Evolutionary conservation across 2,888 invertebrate genomes (phyloP).

Genomic region (Caenorhabditis sp.): DNA sequence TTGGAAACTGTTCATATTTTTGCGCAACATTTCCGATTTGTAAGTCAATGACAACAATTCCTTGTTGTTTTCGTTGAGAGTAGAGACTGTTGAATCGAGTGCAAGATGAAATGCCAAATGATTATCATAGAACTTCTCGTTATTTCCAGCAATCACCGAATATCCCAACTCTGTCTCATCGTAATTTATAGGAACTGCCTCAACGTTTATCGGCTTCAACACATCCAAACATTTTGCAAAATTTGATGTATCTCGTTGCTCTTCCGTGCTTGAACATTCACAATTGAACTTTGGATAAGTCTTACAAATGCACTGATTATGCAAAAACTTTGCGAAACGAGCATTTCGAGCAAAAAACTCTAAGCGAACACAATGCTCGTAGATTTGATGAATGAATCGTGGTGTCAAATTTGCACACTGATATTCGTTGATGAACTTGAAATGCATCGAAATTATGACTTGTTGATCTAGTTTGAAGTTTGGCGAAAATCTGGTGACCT

Average conservation of each 20-base stretch:
- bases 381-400: neutral
- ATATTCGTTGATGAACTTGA: neutral
- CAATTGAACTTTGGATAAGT: neutral
- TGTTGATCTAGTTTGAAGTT: neutral
- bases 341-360: neutral
- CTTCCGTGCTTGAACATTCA: neutral
- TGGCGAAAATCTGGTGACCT: neutral
- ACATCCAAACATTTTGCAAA: neutral
- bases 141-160: neutral
- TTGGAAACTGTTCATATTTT: neutral
- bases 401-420: neutral
- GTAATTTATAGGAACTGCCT: neutral
- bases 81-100: neutral
- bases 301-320: neutral
- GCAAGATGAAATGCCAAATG: neutral
- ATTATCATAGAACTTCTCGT: neutral
- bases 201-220: neutral
- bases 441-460: neutral
- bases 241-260: neutral
- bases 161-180: neutral
- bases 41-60: neutral
- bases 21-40: neutral
- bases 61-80: neutral
- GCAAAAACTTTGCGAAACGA: neutral
- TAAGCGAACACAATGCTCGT: neutral